Conservation (phyloP, 1,140 invertebrate genomes). For the Leptinotarsa lineolata region DNA sequence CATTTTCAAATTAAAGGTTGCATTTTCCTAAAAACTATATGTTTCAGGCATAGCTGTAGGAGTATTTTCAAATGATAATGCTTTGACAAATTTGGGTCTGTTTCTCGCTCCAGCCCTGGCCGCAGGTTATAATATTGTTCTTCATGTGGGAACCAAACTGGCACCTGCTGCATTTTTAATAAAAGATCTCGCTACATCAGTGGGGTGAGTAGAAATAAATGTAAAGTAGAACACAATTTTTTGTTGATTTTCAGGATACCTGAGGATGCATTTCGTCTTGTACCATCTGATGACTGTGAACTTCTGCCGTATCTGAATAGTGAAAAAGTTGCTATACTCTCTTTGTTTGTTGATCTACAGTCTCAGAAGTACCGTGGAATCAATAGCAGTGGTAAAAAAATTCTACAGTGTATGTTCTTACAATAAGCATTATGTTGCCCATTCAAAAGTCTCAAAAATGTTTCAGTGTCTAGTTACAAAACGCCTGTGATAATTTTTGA, state of each 20-base stretch:
- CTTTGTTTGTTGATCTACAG: conserved; percentile 34
- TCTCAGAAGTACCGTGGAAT: conserved; percentile 28
- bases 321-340: conserved; percentile 28
- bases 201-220: conserved; percentile 43
- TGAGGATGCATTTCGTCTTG: conserved; percentile 30
- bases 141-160: conserved; percentile 38
- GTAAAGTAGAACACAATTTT: not conserved
- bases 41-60: conserved; percentile 36
- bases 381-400: conserved; percentile 32
- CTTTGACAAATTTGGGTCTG: conserved; percentile 41
- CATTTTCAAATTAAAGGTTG: not conserved
- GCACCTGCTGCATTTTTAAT: conserved; percentile 37
- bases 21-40: not conserved
- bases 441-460: not conserved
- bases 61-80: conserved; percentile 39
- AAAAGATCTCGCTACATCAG: conserved; percentile 42
- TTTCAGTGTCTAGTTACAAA: conserved; percentile 50
- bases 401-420: conserved; percentile 34
- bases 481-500: conserved; percentile 64
- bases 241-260: conserved; percentile 38
- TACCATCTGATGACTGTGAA: conserved; percentile 33
- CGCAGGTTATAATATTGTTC: conserved; percentile 41
- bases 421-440: not conserved
- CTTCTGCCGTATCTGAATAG: conserved; percentile 30
- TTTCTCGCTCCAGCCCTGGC: conserved; percentile 48